Percentiles rank a stretch among this genome's conserved stretches.
phyloP scores from a whole-genome alignment of 2,797 vertebrate species.

The Mionectes olivaceus region DNA sequence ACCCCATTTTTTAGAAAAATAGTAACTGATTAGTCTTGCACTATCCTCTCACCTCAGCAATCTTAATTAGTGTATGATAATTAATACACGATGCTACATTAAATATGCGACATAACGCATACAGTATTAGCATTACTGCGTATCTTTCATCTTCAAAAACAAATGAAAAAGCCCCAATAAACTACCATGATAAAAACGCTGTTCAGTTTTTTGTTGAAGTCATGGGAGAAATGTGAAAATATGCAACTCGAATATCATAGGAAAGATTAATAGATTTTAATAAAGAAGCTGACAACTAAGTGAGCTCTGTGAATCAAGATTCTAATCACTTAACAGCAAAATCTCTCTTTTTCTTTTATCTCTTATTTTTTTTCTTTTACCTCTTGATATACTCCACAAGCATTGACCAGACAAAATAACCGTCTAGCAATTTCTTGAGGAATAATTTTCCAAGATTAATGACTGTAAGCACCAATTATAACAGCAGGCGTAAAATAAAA shows the following conservation, averaged over 20 bases:
- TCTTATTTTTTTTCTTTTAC: neutral
- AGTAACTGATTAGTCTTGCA: neutral
- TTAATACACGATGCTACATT: neutral
- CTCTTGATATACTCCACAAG: neutral
- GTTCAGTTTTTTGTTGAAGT: neutral
- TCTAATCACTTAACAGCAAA: neutral
- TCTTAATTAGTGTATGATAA: neutral
- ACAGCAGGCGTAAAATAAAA: neutral
- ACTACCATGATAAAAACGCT: neutral
- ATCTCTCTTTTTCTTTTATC: neutral
- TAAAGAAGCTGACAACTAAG: neutral
- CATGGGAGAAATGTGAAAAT: neutral
- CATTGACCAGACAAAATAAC: neutral
- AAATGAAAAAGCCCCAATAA: neutral
- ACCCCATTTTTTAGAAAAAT: neutral
- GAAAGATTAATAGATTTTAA: slow-evolving; percentile 37
- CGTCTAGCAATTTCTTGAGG: neutral
- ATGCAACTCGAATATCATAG: neutral
- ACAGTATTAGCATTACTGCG: neutral
- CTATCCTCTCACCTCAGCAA: neutral
- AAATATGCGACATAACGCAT: neutral
- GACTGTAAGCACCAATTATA: neutral
- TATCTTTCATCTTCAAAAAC: neutral
- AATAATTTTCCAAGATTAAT: neutral
- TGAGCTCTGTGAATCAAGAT: neutral